phyloP scores from a whole-genome alignment of 2,888 invertebrate species.

The Acanthococcus lagerstroemiae region DNA sequence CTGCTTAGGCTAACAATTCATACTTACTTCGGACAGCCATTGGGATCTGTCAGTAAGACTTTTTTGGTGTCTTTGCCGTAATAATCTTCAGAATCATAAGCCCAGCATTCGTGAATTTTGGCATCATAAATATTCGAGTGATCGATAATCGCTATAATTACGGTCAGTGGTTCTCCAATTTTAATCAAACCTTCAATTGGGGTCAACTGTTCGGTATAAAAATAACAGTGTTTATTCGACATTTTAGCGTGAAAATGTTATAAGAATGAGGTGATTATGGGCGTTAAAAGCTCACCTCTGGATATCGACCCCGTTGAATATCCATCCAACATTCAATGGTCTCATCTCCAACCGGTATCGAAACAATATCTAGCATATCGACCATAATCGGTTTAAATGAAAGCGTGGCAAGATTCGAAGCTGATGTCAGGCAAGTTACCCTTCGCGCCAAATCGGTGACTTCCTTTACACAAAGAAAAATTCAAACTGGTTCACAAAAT shows the following conservation, averaged over 20 bases:
- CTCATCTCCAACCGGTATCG: conserved; percentile 49
- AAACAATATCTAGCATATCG: conserved; percentile 58
- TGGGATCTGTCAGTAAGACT: conserved; percentile 55
- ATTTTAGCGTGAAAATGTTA: background rate
- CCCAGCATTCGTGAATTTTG: conserved; percentile 62
- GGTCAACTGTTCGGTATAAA: conserved; percentile 45
- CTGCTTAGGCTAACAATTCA: background rate
- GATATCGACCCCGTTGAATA: conserved; percentile 58
- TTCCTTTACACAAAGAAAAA: conserved; percentile 41
- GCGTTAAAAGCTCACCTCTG: conserved; percentile 50
- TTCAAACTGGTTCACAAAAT: background rate
- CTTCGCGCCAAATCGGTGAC: conserved; percentile 56
- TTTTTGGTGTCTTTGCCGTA: conserved; percentile 49
- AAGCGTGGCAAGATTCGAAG: conserved; percentile 38
- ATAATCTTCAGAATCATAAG: conserved; percentile 56
- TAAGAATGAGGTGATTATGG: background rate
- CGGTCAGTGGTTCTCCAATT: conserved; percentile 59
- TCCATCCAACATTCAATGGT: conserved; percentile 69
- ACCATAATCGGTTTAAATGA: conserved; percentile 54
- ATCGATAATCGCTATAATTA: conserved; percentile 59
- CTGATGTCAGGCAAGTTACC: conserved; percentile 44
- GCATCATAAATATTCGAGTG: conserved; percentile 53
- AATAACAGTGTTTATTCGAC: background rate
- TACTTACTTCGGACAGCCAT: conserved; percentile 56
- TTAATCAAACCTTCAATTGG: conserved; percentile 54